Base-by-base conservation (phyloP, 2,888 invertebrate genomes). In the Tenthredo notha region DNA sequence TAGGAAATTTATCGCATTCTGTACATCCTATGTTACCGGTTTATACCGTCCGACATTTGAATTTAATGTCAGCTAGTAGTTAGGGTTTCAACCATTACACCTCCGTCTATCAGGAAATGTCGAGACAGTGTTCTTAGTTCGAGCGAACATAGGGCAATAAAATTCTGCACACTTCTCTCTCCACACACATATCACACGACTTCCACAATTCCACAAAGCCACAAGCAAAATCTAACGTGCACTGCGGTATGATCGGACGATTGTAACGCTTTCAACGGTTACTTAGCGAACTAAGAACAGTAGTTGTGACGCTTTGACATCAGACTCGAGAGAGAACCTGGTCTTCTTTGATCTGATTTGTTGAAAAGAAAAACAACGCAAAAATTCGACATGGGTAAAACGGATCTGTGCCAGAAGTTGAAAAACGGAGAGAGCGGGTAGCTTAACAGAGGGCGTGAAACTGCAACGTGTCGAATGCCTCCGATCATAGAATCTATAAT, bases 401-500 rank as follows among this genome's bases (percentile, higher is more conserved):
- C n/a, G 54, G 18, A 7, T 54, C 54, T 7, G 54, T 54, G 54
- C 54, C 7, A 54, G n/a, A 54, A 54, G 43, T 25, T 43, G 72
- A 40, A 12, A 25, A n/a, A 74, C 72, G 25, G 25, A 25, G 21
- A 75, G 33, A 10, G 61, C 58, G 40, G 40, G 5, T 15, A 58
- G 80, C 25, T 9, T 6, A 61, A 29, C n/a, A 50, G 77, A 25
- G n/a, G 29, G 47, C 25, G 77, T 47, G 29, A 50, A 77, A 77
- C 77, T 77, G 80, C 33, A 80, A 18, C 61, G 54, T 61, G 25
- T 80, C 80, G 58, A 61, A 58, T 80, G 58, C 40, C 80, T 61
- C 58, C 61, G 61, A 77, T 77, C 80, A 40, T 61, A 21, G 15
- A 61, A 61, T 80, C 80, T 80, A 80, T 61, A 33, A 61, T 80